A percentile compares a stretch with the other conserved stretches of the same genome.
Conservation (phyloP, 2,888 invertebrate genomes). For the Embidobia sp. region DNA sequence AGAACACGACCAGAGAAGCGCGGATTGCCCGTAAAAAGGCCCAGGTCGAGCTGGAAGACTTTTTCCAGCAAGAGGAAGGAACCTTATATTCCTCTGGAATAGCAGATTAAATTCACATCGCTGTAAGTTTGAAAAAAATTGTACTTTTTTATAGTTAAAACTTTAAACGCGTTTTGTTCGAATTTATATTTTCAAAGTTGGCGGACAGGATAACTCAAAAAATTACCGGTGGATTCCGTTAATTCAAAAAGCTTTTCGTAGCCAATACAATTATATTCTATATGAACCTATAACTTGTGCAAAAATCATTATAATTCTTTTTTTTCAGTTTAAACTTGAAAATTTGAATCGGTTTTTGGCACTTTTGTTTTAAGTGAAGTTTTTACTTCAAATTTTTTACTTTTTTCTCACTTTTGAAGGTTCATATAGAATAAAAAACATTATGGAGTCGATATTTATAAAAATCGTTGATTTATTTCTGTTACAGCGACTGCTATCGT, state of each 20-base stretch:
- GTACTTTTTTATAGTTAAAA: slow-evolving; percentile 1
- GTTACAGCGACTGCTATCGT: not conserved
- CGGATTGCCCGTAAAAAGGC: slow-evolving; percentile 17
- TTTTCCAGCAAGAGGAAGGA: slow-evolving; percentile 11
- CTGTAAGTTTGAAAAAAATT: slow-evolving; percentile 5
- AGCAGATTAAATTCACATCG: not conserved
- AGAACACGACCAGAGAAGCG: slow-evolving; percentile 7
- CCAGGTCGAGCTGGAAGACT: slow-evolving; percentile 14
- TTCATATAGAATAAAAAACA: not conserved
- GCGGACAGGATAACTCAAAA: slow-evolving; percentile 10
- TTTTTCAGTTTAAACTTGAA: slow-evolving; percentile 1
- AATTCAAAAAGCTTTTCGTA: not conserved
- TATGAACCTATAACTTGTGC: not conserved
- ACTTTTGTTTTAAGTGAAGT: not conserved
- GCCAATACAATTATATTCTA: slow-evolving; percentile 5
- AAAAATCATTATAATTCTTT: not conserved
- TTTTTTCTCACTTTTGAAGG: slow-evolving; percentile 4
- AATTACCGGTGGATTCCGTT: not conserved
- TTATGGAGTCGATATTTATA: not conserved
- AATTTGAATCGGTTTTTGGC: not conserved
- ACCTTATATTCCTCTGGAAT: slow-evolving; percentile 6
- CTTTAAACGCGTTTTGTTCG: slow-evolving; percentile 17
- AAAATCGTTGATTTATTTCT: not conserved
- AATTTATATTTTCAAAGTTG: not conserved
- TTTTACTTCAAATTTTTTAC: not conserved